Conservation (phyloP, 2,888 invertebrate species). For the Apomyelois bistriatella region DNA sequence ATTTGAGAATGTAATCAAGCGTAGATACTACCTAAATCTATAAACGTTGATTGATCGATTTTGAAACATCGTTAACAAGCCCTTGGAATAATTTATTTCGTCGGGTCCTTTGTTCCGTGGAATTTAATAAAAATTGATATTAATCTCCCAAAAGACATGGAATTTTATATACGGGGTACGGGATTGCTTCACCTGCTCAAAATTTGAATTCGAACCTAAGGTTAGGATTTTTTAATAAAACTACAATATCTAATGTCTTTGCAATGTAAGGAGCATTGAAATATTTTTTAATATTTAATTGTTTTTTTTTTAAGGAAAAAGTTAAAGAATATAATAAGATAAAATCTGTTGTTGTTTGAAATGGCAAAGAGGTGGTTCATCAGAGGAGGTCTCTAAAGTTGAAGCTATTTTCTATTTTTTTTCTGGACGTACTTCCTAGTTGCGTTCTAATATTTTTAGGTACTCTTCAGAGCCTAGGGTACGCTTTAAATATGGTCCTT, state of each 20-base stretch:
- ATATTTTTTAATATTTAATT: not conserved
- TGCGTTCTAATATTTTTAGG: no score
- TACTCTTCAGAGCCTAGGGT: no score
- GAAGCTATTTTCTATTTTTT: no score
- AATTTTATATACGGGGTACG: not conserved
- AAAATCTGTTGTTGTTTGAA: no score
- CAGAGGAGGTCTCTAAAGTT: no score
- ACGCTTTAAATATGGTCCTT: no score
- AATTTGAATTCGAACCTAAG: conserved; percentile 11
- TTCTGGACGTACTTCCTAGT: no score
- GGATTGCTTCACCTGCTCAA: not conserved
- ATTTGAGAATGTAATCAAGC: not conserved
- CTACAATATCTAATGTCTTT: not conserved
- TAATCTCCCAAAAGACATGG: conserved; percentile 27
- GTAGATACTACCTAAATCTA: not conserved
- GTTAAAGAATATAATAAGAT: no score
- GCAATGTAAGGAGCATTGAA: not conserved
- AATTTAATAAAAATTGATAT: conserved; percentile 48
- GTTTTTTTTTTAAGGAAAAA: not conserved
- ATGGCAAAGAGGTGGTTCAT: no score
- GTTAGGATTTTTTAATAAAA: not conserved
- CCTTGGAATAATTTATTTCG: conserved; percentile 1
- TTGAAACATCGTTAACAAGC: conserved; percentile 9
- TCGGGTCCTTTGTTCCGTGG: conserved; percentile 28
- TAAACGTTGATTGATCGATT: not conserved